phyloP scores from a whole-genome alignment of 2,113 vertebrate species.

The Leucopsar rothschildi region DNA sequence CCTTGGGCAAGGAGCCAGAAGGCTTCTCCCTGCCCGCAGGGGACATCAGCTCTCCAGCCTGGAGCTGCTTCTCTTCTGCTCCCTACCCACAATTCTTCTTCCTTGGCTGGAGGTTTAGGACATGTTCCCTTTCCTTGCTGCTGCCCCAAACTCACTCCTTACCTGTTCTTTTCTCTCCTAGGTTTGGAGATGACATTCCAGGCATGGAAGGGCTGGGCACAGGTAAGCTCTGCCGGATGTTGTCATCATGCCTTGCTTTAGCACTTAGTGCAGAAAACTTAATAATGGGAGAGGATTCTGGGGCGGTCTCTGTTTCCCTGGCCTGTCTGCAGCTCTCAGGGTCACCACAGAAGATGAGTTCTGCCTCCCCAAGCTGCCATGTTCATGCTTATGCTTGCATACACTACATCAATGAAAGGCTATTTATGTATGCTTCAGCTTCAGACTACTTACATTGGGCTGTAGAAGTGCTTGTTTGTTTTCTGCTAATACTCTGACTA shows the following conservation, averaged over 20 bases:
- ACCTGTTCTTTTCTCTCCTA: conserved; percentile 37
- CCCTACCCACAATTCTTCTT: neutral
- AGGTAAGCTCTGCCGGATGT: conserved; percentile 60
- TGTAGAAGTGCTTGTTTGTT: conserved; percentile 14
- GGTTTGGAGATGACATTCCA: conserved; percentile 96
- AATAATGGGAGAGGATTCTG: neutral
- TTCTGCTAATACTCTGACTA: neutral
- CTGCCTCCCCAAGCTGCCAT: neutral
- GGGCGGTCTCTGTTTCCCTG: neutral
- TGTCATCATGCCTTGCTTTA: neutral
- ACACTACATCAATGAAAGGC: neutral
- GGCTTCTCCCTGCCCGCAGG: neutral
- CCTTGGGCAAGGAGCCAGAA: neutral
- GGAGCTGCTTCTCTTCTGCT: neutral
- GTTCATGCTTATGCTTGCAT: neutral
- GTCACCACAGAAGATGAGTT: neutral
- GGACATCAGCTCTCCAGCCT: neutral
- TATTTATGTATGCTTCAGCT: neutral
- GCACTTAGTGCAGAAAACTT: neutral
- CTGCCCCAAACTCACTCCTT: neutral
- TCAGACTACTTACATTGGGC: neutral
- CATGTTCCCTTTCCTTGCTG: neutral
- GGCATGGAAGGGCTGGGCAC: conserved; percentile 97
- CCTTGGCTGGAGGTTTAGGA: neutral
- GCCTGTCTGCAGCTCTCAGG: neutral